Evolutionary conservation across 2,797 vertebrate species (phyloP), one percentile per base, ranked within the genome.

Genomic region (Neosilurus mollespiculum): DNA sequence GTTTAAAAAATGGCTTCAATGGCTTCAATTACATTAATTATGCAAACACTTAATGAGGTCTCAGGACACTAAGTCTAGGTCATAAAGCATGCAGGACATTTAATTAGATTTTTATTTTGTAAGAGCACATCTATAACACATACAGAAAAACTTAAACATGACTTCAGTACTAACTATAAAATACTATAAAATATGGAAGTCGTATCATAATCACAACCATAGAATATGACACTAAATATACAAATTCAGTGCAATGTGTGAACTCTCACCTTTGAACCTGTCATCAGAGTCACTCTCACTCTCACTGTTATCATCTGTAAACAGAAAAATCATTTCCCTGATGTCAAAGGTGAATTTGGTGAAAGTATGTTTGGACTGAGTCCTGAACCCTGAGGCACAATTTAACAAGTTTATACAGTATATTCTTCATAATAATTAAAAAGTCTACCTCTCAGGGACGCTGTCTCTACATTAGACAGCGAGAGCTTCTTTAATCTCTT

Each of bases 251-350:
- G 59, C 62, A 80, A 87, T 37, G 69, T 80, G 78, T 67, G 84
- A 79, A 75, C 69, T 78, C 96, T 98, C 92, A 99, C 98, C 97
- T 99, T 99, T 99, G 93, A 99, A 99, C 87, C 97, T 95, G 95
- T 99, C 98, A n/a, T 99, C 98, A 18, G 98, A 99, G 94, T 99
- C 98, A 49, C 98, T 99, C 93, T 99, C 98, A 64, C 98, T 99
- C 93, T 99, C 98, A 0, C 98, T 99, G 94, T 99, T 99, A 91
- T 99, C 98, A 94, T 99, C 98, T 99, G 93, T 87, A 92, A 91
- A 93, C 85, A 93, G 81, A 93, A 4, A 94, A 89, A 84, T 18
- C 92, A 62, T 88, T 90, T 89, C 81, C 80, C 88, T 22, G n/a
- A 86, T 86, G 87, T 90, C 86, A 88, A 80, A 84, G 88, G 83